Evolutionary conservation across 2,797 vertebrate genomes (phyloP), one percentile per base, ranked within the genome.

Genomic region (Pseudotriccus pelzelni): DNA sequence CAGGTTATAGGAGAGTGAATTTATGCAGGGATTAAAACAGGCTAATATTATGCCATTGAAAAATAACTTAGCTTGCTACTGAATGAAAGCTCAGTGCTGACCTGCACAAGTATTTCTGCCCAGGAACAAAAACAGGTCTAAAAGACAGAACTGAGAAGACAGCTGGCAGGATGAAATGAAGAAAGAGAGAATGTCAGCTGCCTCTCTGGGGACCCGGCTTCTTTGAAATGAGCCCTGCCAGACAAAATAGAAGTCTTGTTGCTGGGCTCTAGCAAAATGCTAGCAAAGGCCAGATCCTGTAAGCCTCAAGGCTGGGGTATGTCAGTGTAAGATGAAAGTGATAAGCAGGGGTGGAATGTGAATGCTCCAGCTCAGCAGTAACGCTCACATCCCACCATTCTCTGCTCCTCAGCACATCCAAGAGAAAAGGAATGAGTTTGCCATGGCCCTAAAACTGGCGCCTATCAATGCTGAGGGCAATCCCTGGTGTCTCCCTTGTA

Each of bases 151-250:
- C 76, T 74, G 80, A 79, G 80, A 84, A 94, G 94, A 93, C 94
- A 96, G 91, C 94, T 95, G 96, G 23, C 85, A 94, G 90, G 68
- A 94, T 93, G 81, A 83, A 95, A 87, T 75, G 75, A 74, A 82
- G 80, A 86, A 92, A 96, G 87, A 78, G 88, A 91, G 80, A 94
- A 91, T 89, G 94, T 94, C 96, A 96, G 94, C 91, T 96, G 94
- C 67, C 67, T 91, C 91, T 87, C 91, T 0, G 0, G 88, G 90
- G 90, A 90, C 60, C 56, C 82, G 49, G 18, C 21, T 0, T 86
- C 92, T 96, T 85, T 94, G 93, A 97, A 94, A 94, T 36, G 74
- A 94, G 67, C 77, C 49, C 37, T 84, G 64, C 21, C 56, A 84
- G 85, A 94, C 23, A 34, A 87, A 94, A 96, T 10, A 89, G 67